These are phyloP conservation scores for Drosophila suzukii DNA, from an alignment of 1,140 invertebrate genomes.

Conservation along the genomic window DNA sequence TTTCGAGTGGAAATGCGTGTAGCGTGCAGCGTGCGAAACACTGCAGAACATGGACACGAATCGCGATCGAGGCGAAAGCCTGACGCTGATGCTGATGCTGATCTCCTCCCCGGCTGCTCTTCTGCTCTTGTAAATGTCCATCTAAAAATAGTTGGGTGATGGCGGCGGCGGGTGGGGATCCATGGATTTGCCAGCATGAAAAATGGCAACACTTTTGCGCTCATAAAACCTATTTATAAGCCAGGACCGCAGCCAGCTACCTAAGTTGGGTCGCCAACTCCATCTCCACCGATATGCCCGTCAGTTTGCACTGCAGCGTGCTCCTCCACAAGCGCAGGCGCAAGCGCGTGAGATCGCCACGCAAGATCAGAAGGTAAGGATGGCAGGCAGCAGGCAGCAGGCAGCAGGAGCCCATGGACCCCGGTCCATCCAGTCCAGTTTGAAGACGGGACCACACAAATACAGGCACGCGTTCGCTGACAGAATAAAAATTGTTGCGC, in stretches of 20 bases:
- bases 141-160: slow-evolving; percentile 72
- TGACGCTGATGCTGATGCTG: slow-evolving; percentile 33
- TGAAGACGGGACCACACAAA: slow-evolving; percentile 83
- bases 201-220: slow-evolving; percentile 82
- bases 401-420: slow-evolving; percentile 30
- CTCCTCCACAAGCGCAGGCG: slow-evolving; percentile 51
- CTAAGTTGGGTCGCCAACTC: slow-evolving; percentile 8
- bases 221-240: slow-evolving; percentile 80
- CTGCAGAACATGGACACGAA: slow-evolving; percentile 78
- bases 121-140: slow-evolving; percentile 62
- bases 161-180: slow-evolving; percentile 12
- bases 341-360: slow-evolving; percentile 81
- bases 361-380: slow-evolving; percentile 65
- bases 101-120: slow-evolving; percentile 49
- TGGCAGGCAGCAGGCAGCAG: slow-evolving; percentile 7
- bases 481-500: slow-evolving; percentile 85
- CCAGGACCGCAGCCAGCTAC: slow-evolving; percentile 23
- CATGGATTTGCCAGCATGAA: slow-evolving; percentile 60
- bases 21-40: slow-evolving; percentile 81
- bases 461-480: slow-evolving; percentile 85
- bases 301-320: slow-evolving; percentile 44
- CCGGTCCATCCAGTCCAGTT: slow-evolving; percentile 59
- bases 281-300: slow-evolving; percentile 65
- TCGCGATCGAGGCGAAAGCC: slow-evolving; percentile 48
- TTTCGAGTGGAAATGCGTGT: slow-evolving; percentile 83